Conservation (phyloP, 2,888 invertebrate genomes). For the Rhaphigaster nebulosa region DNA sequence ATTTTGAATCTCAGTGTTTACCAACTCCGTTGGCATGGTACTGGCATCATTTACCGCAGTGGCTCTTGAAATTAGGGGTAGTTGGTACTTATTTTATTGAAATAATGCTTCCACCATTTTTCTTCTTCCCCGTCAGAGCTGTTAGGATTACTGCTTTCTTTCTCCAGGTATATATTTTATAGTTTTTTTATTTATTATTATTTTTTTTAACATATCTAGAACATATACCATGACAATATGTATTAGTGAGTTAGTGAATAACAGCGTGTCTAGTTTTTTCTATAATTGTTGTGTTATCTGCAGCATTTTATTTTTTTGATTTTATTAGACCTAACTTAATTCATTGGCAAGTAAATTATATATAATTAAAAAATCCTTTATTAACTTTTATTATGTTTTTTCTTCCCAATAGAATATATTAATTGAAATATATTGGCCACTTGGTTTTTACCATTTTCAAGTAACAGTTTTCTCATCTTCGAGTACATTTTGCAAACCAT, state of each 20-base stretch:
- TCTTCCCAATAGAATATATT: no score
- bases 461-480: no score
- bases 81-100: conserved; percentile 77
- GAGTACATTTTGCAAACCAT: no score
- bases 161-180: conserved; percentile 72
- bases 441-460: no score
- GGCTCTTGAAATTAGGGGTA: conserved; percentile 76
- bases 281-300: neutral
- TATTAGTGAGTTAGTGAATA: neutral
- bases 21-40: conserved; percentile 82
- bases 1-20: conserved; percentile 82
- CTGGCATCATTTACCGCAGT: conserved; percentile 78
- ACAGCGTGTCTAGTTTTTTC: neutral
- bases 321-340: neutral
- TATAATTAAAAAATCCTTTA: no score
- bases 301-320: neutral
- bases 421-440: no score
- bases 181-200: neutral
- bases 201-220: neutral
- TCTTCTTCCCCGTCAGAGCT: conserved; percentile 78
- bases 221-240: neutral
- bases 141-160: conserved; percentile 76
- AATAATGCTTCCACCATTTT: conserved; percentile 78
- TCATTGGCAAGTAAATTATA: neutral
- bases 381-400: no score